phyloP scores from a whole-genome alignment of 1,140 invertebrate genomes.

The Heliconius nattereri region DNA sequence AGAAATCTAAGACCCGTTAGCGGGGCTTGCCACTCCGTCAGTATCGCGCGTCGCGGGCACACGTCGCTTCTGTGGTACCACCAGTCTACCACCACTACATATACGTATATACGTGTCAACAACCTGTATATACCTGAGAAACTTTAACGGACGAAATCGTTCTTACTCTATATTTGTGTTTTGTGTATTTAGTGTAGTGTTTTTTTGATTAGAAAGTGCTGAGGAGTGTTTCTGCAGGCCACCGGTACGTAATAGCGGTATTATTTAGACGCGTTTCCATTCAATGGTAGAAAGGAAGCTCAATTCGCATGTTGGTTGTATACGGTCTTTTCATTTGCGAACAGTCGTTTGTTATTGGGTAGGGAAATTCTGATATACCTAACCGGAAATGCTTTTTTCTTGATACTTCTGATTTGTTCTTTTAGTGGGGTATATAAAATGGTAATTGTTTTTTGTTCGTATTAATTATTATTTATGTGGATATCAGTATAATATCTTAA shows the following conservation, averaged over 20 bases:
- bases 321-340: background rate
- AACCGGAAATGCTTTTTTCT: background rate
- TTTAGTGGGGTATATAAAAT: background rate
- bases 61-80: constrained; percentile 19
- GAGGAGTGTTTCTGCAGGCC: constrained; percentile 48
- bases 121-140: constrained; percentile 39
- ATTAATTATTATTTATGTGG: background rate
- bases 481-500: background rate
- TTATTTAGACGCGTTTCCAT: constrained; percentile 51
- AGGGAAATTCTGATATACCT: background rate
- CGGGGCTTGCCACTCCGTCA: constrained; percentile 43
- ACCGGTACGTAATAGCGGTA: constrained; percentile 66
- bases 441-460: background rate
- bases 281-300: constrained; percentile 42
- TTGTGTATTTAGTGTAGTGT: constrained; percentile 50
- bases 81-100: constrained; percentile 17
- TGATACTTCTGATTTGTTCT: background rate
- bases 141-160: constrained; percentile 24
- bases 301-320: constrained; percentile 35
- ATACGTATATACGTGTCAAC: constrained; percentile 44
- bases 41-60: constrained; percentile 58
- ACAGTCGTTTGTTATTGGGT: background rate
- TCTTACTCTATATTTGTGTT: constrained; percentile 29
- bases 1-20: constrained; percentile 74
- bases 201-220: constrained; percentile 58